Evolutionary conservation across 2,113 vertebrate genomes (phyloP).

Genomic region (Sigmodon hispidus): DNA sequence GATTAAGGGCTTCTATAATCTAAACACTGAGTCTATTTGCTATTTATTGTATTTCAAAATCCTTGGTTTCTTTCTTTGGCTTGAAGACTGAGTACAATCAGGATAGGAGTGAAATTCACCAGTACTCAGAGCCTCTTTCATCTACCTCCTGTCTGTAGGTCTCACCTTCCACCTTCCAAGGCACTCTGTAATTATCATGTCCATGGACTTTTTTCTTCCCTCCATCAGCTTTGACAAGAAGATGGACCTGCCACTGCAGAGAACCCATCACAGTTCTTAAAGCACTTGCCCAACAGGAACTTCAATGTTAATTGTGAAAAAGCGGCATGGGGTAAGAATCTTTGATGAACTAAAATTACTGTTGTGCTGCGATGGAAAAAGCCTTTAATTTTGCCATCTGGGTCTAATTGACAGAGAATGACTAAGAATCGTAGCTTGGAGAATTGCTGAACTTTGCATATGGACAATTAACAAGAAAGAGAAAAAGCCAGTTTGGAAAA

Average conservation of each 20-base stretch:
- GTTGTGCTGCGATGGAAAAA: constrained; percentile 68
- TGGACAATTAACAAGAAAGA: constrained; percentile 69
- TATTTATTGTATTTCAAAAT: neutral
- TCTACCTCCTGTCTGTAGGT: constrained; percentile 67
- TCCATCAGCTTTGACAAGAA: constrained; percentile 82
- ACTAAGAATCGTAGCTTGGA: constrained; percentile 62
- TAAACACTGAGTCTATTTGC: neutral
- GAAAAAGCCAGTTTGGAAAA: constrained; percentile 61
- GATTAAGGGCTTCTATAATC: neutral
- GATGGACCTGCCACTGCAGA: constrained; percentile 78
- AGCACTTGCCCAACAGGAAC: constrained; percentile 79
- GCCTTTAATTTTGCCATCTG: constrained; percentile 78
- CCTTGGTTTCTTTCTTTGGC: neutral
- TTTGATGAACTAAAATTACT: constrained; percentile 79
- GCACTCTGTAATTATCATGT: constrained; percentile 82
- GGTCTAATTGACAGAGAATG: constrained; percentile 80
- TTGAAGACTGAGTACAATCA: neutral
- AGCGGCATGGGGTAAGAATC: constrained; percentile 71
- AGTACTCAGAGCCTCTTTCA: constrained; percentile 73
- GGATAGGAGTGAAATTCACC: neutral
- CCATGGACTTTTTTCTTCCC: constrained; percentile 76
- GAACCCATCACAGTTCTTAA: constrained; percentile 74
- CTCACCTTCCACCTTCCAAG: constrained; percentile 82
- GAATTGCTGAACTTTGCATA: constrained; percentile 61
- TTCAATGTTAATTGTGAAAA: constrained; percentile 79